A percentile compares a stretch with the other conserved stretches of the same genome.
Evolutionary conservation across 1,140 invertebrate genomes (phyloP).

Genomic region (Phymastichus coffea): DNA sequence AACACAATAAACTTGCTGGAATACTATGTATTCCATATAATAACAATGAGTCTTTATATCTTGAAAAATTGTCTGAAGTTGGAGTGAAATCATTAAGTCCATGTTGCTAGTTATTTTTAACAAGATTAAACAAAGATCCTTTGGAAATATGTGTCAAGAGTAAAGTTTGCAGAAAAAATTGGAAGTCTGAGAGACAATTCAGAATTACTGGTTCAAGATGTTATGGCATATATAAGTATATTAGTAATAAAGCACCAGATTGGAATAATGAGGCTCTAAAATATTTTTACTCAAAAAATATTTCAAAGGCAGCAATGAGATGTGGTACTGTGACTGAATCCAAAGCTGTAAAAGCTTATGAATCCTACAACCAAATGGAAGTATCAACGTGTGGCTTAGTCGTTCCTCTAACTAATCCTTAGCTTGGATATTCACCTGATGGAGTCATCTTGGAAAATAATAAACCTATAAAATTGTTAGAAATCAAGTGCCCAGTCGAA

Average conservation of each 20-base stretch:
- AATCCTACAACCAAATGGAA: background rate
- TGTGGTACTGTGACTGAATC: constrained; percentile 18
- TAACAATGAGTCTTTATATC: no score
- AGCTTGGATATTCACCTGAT: constrained; percentile 25
- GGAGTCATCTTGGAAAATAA: constrained; percentile 23
- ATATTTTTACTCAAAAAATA: constrained; percentile 18
- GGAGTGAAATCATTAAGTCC: no score
- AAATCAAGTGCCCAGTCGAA: constrained; percentile 31
- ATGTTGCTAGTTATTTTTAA: no score
- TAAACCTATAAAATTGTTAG: constrained; percentile 18
- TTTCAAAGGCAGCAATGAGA: background rate
- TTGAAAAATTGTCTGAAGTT: no score
- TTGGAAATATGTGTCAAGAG: no score
- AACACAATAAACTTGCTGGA: no score
- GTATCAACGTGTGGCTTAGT: constrained; percentile 13
- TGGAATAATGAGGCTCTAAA: constrained; percentile 20
- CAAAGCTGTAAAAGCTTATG: constrained; percentile 4
- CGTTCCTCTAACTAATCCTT: constrained; percentile 16
- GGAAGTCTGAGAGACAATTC: constrained; percentile 9
- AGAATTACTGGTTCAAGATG: background rate
- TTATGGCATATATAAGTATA: constrained; percentile 17
- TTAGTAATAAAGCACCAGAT: constrained; percentile 15
- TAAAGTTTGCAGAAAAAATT: background rate
- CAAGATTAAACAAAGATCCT: no score
- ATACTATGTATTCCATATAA: no score